Evolutionary conservation across 2,888 invertebrate species (phyloP).

Genomic region (Eupithecia vulgata): DNA sequence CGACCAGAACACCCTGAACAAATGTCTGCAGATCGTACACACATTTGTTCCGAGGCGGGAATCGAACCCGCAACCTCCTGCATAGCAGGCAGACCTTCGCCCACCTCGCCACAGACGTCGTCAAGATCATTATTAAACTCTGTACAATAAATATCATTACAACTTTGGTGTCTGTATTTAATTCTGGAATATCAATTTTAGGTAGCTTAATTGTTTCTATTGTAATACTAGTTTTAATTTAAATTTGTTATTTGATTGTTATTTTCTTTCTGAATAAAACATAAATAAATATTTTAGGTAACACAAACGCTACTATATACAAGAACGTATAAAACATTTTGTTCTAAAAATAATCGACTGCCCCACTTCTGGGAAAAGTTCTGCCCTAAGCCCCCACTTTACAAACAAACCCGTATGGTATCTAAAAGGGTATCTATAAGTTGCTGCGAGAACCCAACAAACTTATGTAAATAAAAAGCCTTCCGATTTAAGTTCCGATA

Average conservation of each 20-base stretch:
- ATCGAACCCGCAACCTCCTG: too few species aligned
- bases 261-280: too few species aligned
- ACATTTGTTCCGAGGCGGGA: too few species aligned
- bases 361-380: slow-evolving; percentile 11
- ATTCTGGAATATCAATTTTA: not conserved
- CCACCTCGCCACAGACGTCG: too few species aligned
- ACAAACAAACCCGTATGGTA: slow-evolving; percentile 21
- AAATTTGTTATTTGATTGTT: too few species aligned
- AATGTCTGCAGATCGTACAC: too few species aligned
- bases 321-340: not conserved
- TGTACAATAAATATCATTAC: not conserved
- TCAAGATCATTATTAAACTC: too few species aligned
- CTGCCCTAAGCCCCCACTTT: not conserved
- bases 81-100: too few species aligned
- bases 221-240: too few species aligned
- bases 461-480: slow-evolving; percentile 45
- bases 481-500: slow-evolving; percentile 46
- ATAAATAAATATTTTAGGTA: too few species aligned
- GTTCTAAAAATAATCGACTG: not conserved
- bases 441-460: slow-evolving; percentile 35
- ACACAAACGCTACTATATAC: not conserved
- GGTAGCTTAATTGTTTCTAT: too few species aligned
- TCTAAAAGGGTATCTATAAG: slow-evolving; percentile 36
- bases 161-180: not conserved
- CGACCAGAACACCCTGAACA: too few species aligned